These are phyloP conservation scores for Diorhabda carinulata DNA, from an alignment of 1,140 invertebrate genomes.

Conservation along the genomic window DNA sequence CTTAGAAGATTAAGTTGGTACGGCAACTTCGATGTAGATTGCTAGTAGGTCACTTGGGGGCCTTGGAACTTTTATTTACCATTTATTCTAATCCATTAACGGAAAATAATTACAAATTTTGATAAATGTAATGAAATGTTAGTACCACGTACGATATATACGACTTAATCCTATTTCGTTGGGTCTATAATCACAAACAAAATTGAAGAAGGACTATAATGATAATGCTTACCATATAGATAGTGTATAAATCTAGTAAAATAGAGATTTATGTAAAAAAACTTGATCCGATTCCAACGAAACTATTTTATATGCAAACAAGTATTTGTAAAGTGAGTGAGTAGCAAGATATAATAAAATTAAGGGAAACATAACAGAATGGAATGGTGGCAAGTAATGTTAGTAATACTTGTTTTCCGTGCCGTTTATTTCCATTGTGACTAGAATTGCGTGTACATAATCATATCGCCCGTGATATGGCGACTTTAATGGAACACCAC, in stretches of 20 bases:
- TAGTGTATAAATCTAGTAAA: neutral
- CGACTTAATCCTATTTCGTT: no score
- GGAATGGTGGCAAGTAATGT: neutral
- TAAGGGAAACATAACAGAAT: neutral
- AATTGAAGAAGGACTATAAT: no score
- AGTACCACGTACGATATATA: no score
- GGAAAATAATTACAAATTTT: no score
- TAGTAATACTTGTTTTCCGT: constrained; percentile 5
- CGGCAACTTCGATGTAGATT: no score
- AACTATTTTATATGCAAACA: neutral
- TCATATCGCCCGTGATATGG: constrained; percentile 38
- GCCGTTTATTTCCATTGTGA: constrained; percentile 4
- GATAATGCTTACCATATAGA: no score
- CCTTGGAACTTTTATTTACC: no score
- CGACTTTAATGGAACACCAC: constrained; percentile 41
- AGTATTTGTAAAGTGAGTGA: neutral
- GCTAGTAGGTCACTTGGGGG: no score
- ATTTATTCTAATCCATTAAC: no score
- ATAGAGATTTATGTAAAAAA: neutral
- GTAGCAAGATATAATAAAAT: neutral
- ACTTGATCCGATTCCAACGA: neutral
- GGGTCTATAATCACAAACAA: no score
- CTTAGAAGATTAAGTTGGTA: no score
- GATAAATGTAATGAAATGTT: no score
- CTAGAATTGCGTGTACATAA: constrained; percentile 31